Base-by-base conservation (phyloP, 1,140 invertebrate genomes). In the Limonius californicus region DNA sequence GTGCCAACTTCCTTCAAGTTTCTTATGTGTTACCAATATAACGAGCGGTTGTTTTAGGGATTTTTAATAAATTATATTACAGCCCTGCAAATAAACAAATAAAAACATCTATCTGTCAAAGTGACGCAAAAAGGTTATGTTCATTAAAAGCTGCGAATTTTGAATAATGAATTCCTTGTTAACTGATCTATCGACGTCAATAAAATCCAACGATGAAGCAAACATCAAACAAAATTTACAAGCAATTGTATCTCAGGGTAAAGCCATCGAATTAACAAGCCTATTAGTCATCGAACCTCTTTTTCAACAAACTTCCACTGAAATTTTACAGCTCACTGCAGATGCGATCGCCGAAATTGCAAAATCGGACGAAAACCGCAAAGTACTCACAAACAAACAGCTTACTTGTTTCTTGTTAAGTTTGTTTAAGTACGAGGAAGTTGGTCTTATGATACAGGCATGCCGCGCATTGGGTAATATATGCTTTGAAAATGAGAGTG, bases 391-490 rank as follows among this genome's bases (percentile, higher is more conserved):
- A 54, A 79, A 81, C 57, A 76, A 74, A 58, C 77, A 83, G 35
- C 78, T 89, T 11, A 81, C 88, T 8, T 75, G 79, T 42, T 77
- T 77, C 27, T 78, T 90, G 42, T 72, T 88, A 23, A 71, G 80
- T 35, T 76, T 85, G 62, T 70, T 87, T 16, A 70, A 79, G 15
- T 35, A n/a, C 12, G 12, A 43, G 16, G n/a, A 54, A 4, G 50
- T 19, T 7, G 4, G 2, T 18, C 15, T 54, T 2, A 54, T 18
- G 50, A 45, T 18, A 3, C 90, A 94, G 72, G 82, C 85, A 15
- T 89, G 89, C 64, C 81, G 92, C 69, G 90, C 91, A 4, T 76
- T 95, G 16, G 92, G 90, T 45, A 95, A 95, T 76, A 87, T 95
- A 68, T 94, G 90, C 69, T 95, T 88, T 76, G 89, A 94, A 71